Evolutionary conservation across 2,888 invertebrate genomes (phyloP).

Genomic region (Notodonta dromedarius): DNA sequence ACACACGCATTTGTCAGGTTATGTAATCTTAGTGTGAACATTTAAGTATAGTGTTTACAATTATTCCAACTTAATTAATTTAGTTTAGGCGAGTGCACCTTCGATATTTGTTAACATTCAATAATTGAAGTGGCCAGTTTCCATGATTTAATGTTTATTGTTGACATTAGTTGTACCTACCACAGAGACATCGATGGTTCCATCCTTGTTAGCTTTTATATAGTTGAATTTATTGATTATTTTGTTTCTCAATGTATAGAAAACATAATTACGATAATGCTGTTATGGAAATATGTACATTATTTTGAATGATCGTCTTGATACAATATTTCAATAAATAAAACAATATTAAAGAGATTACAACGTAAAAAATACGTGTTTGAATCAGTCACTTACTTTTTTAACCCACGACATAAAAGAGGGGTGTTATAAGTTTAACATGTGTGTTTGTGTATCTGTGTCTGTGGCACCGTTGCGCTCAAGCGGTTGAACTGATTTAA

Average conservation of each 20-base stretch:
- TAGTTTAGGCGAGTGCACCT: slow-evolving; percentile 36
- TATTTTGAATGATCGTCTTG: slow-evolving; percentile 23
- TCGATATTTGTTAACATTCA: slow-evolving; percentile 30
- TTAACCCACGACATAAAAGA: no score
- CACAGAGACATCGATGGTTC: slow-evolving; percentile 23
- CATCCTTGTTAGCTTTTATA: slow-evolving; percentile 34
- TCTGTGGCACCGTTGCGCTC: no score
- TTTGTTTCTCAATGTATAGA: slow-evolving; percentile 34
- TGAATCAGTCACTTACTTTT: slow-evolving; percentile 9
- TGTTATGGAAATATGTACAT: slow-evolving; percentile 32
- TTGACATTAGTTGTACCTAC: slow-evolving; percentile 19
- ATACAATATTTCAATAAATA: slow-evolving; percentile 22
- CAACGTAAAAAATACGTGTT: slow-evolving; percentile 13
- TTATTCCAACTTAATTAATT: slow-evolving; percentile 42
- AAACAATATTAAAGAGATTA: slow-evolving; percentile 29
- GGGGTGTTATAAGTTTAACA: no score
- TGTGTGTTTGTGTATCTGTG: no score
- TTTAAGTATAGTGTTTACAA: slow-evolving; percentile 12
- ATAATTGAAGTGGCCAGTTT: slow-evolving; percentile 45
- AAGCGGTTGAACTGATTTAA: no score
- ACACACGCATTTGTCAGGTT: slow-evolving; percentile 57
- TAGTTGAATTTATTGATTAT: slow-evolving; percentile 26
- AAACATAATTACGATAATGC: slow-evolving; percentile 33
- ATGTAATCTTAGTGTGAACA: slow-evolving; percentile 21
- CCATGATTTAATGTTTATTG: slow-evolving; percentile 30